These are phyloP conservation scores for Pitta sordida DNA, from an alignment of 2,113 vertebrate species.

Conservation along the genomic window DNA sequence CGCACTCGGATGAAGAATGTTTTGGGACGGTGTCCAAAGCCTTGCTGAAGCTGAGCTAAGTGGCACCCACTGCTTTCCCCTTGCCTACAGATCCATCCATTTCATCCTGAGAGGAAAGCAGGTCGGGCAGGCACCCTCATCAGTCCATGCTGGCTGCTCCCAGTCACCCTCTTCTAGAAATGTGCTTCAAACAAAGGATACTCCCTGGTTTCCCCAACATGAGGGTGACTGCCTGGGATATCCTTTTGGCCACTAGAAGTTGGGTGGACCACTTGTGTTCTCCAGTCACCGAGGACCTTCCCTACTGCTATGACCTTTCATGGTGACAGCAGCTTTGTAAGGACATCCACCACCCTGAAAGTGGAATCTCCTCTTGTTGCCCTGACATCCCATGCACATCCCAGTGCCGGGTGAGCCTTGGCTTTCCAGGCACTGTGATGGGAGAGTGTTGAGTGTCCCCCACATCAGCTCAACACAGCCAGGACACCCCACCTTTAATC, in stretches of 20 bases:
- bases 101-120: background rate
- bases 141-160: background rate
- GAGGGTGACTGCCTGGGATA: background rate
- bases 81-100: background rate
- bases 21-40: background rate
- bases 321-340: background rate
- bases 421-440: rapidly evolving
- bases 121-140: background rate
- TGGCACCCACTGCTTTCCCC: background rate
- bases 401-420: background rate
- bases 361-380: background rate
- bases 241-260: background rate
- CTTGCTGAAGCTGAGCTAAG: background rate
- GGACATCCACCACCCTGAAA: background rate
- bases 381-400: background rate
- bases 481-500: background rate
- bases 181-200: background rate
- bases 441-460: background rate
- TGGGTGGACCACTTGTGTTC: background rate
- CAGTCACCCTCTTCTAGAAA: background rate
- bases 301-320: background rate
- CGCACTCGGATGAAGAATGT: rapidly evolving
- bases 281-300: background rate
- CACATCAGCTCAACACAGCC: background rate
- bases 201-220: background rate